Evolutionary conservation across 2,797 vertebrate species (phyloP), one percentile per base, ranked within the genome.

Genomic region (Sciurus vulgaris): DNA sequence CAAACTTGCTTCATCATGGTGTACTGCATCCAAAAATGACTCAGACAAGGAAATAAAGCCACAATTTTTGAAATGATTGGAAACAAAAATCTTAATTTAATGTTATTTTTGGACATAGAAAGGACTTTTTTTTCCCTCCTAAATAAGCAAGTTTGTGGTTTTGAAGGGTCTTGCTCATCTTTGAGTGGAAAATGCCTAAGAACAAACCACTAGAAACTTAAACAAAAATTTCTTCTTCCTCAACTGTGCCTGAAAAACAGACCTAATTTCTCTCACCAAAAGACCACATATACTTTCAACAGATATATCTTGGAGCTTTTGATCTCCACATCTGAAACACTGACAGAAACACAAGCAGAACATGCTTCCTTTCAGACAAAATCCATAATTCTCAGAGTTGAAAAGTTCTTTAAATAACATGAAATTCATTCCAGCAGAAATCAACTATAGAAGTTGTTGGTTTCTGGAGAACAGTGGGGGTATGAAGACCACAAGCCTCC

Each of bases 201-300:
- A 98, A 97, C 70, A 98, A 98, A 98, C 94, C 91, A 97, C 96
- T 83, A 97, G 61, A 97, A 98, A 97, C n/a, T 92, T 89, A 97
- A 98, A 97, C 63, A 95, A 91, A 94, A 93, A 81, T 96, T 95
- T 59, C 94, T 35, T 54, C 89, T 95, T 96, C 93, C 79, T 95
- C 74, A 93, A 95, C 93, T 22, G 95, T 94, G 93, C 5, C 84
- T 96, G 70, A 95, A 91, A 49, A 84, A 74, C 83, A 93, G 89
- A 95, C 69, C 15, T 12, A 22, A 94, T 79, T 96, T 85, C 11
- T 86, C 69, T 95, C 90, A 44, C 35, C 67, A 90, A 87, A 81
- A 11, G 14, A 41, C 12, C 89, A 88, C 35, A 69, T 91, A 79
- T 59, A 65, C 91, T 95, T 91, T 97, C 92, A 96, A 97, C 56